Evolutionary conservation across 2,797 vertebrate species (phyloP), one percentile per base, ranked within the genome.

Genomic region (Nyctalus aviator): DNA sequence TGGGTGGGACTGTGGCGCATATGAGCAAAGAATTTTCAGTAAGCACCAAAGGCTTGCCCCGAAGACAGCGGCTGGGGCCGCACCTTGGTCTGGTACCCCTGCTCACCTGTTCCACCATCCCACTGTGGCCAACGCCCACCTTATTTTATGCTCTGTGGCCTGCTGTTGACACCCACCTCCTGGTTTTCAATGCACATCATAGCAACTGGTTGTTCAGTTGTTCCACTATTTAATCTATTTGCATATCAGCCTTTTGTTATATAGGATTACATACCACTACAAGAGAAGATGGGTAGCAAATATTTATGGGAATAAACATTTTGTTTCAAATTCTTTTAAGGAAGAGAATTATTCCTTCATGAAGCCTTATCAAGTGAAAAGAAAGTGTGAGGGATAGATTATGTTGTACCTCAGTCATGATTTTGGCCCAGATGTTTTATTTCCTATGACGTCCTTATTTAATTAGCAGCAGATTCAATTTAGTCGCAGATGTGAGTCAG

Each of bases 341-440:
- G 17, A 68, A 59, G 62, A 84, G 84, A 84, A 90, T 30, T 35
- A 59, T 75, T 3, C 0, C 46, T 91, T 72, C 25, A 27, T 21
- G 69, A 78, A 90, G 44, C 13, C 8, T 82, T 85, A 18, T 59
- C 20, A 88, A 95, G 11, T 72, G 32, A 76, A 90, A 84, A 82
- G 35, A n/a, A 93, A 94, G 21, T 32, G 5, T 72, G 84, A 93
- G 50, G 68, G 73, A 20, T 12, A 73, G 84, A 77, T 48, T 71
- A 83, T 73, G 78, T 90, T 71, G 64, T 32, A 83, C 64, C 82
- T 95, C 88, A 88, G 46, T 93, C 73, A 46, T 92, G 87, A 88
- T 88, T 95, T 86, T 76, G 75, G 95, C 72, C 94, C 97, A 96
- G 96, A 96, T 96, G 94, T 95, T 93, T 97, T 96, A 96, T 96